Evolutionary conservation across 2,888 invertebrate species (phyloP), one percentile per base, ranked within the genome.

Genomic region (Abrostola triplasia): DNA sequence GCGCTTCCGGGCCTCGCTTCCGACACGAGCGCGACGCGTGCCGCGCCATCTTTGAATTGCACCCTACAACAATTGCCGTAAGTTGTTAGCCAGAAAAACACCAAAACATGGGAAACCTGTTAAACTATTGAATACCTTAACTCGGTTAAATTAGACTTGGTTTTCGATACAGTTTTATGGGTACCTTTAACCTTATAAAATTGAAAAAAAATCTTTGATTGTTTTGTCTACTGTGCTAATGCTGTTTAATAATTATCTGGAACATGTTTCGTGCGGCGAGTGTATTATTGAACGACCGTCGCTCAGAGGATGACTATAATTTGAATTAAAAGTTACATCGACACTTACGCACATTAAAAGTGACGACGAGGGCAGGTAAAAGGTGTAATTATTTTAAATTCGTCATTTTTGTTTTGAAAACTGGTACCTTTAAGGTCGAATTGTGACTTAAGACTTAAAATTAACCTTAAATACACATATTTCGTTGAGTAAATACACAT

Each of bases 21-120:
- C 90, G 92, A 82, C 94, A 94, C 94, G 93, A 88, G 92, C 85
- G 70, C 80, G 90, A 84, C 93, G 85, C 93, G 93, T 92, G 93
- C 88, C 89, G 87, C 89, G 90, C 93, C 93, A 93, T 94, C 94
- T 94, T 89, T 90, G 83, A 83, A 87, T 89, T 88, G 84, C 88
- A 90, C 93, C 92, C 93, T 88, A 87, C 87, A 92, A 90, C 90
- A 86, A 88, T 86, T 82, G 82, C 84, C 78, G 81, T 84, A 81
- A 88, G 86, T 89, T 90, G 85, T 87, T 84, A 86, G 77, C 61
- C 79, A 86, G 70, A 87, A 88, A 89, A 90, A 87, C 79, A 83
- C 78, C 77, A 78, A 66, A 73, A 66, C 68, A 66, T 48, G 57
- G 36, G 37, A 59, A 10, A 58, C 52, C 36, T 48, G 13, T 24